Evolutionary conservation across 92 coral and sea anemone genomes (phyloP).

Genomic region (Metridium senile): DNA sequence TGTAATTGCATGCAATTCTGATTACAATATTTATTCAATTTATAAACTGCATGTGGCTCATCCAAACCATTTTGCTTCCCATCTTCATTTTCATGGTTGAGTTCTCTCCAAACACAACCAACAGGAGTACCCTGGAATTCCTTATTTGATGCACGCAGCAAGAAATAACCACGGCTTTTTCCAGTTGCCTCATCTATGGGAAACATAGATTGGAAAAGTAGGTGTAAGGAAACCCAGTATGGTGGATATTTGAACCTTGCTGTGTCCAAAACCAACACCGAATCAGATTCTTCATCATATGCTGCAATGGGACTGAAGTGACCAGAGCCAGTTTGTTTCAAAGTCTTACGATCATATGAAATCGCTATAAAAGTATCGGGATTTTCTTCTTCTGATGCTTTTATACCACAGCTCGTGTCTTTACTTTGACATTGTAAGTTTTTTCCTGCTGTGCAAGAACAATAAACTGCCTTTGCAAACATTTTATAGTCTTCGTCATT

Average conservation of each 20-base stretch:
- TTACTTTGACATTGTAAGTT: too few relatives aligned
- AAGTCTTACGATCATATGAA: constrained; percentile 63
- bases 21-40: background rate
- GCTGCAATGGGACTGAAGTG: constrained; percentile 97
- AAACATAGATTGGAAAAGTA: constrained; percentile 75
- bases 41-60: background rate
- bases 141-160: constrained; percentile 44
- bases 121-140: constrained; percentile 56
- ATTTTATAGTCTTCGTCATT: constrained; percentile 28
- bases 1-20: background rate
- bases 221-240: constrained; percentile 81
- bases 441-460: constrained; percentile 59
- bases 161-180: constrained; percentile 68
- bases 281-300: constrained; percentile 67
- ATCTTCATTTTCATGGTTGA: background rate
- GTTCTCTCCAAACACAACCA: constrained; percentile 53
- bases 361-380: constrained; percentile 59
- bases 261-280: constrained; percentile 81
- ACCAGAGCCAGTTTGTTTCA: constrained; percentile 85
- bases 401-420: background rate
- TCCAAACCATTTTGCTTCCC: background rate
- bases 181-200: constrained; percentile 76
- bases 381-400: constrained; percentile 47
- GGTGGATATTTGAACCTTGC: constrained; percentile 96
- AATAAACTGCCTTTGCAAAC: constrained; percentile 51